Evolutionary conservation across 2,113 vertebrate species (phyloP).

Genomic region (Oryzias celebensis): DNA sequence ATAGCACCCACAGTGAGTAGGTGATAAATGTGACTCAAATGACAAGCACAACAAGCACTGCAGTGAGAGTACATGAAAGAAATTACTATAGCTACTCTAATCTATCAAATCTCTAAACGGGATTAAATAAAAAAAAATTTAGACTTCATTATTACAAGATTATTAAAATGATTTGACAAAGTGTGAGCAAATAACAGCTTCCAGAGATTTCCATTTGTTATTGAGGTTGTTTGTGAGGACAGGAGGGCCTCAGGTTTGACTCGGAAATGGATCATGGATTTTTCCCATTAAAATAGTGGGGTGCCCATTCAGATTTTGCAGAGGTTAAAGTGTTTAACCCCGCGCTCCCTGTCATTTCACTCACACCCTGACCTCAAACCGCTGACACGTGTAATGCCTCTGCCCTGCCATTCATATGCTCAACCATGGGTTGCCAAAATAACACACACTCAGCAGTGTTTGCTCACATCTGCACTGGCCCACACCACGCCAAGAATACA

Average conservation of each 20-base stretch:
- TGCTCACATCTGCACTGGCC: constrained; percentile 23
- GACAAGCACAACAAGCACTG: constrained; percentile 16
- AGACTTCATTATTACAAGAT: too few relatives aligned
- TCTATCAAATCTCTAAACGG: background rate
- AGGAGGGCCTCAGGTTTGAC: constrained; percentile 33
- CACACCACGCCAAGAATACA: constrained; percentile 32
- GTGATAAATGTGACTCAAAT: constrained; percentile 42
- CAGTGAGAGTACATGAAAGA: constrained; percentile 2
- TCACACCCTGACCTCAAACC: constrained; percentile 47
- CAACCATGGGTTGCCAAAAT: constrained; percentile 36
- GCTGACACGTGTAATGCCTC: constrained; percentile 54
- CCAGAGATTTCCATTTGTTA: constrained; percentile 16
- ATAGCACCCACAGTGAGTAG: constrained; percentile 18
- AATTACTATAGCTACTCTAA: constrained; percentile 2
- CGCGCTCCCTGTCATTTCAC: constrained; percentile 48
- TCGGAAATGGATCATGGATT: constrained; percentile 66
- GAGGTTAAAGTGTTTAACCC: constrained; percentile 77
- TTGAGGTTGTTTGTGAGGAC: background rate
- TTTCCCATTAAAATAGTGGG: constrained; percentile 66
- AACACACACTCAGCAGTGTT: constrained; percentile 35
- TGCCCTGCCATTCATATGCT: constrained; percentile 25
- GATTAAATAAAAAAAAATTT: background rate
- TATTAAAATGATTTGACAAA: too few relatives aligned
- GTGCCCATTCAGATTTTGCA: constrained; percentile 44
- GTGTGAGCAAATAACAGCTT: constrained; percentile 1